Conservation (phyloP, 1,140 invertebrate genomes). For the Caenorhabditis inopinata region DNA sequence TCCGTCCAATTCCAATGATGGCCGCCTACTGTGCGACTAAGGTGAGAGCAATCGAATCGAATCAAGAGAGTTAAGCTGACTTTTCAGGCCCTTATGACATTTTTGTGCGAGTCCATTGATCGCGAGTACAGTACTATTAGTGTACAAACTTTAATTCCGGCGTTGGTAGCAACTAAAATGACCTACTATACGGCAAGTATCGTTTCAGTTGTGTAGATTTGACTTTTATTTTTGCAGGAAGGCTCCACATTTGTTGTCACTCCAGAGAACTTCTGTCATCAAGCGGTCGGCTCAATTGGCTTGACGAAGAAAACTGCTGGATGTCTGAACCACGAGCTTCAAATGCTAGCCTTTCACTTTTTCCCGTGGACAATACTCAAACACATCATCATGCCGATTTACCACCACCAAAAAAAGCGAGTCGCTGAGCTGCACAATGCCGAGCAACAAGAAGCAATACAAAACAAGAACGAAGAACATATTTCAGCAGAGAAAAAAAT, state of each 20-base stretch:
- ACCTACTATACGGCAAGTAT: slow-evolving; percentile 59
- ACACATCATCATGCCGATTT: slow-evolving; percentile 45
- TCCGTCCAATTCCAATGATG: slow-evolving; percentile 58
- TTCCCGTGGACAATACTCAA: slow-evolving; percentile 47
- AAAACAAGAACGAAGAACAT: neutral
- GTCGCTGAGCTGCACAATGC: slow-evolving; percentile 30
- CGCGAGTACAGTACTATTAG: slow-evolving; percentile 60
- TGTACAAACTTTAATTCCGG: slow-evolving; percentile 62
- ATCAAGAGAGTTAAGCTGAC: neutral
- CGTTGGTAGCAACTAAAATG: slow-evolving; percentile 63
- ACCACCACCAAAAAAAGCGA: slow-evolving; percentile 34
- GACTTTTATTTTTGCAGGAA: slow-evolving; percentile 43
- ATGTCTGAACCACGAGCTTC: slow-evolving; percentile 63
- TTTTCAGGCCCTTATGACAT: slow-evolving; percentile 56
- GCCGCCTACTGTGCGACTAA: slow-evolving; percentile 61
- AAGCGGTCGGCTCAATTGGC: slow-evolving; percentile 57
- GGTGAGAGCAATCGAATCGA: neutral
- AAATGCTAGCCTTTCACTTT: slow-evolving; percentile 38
- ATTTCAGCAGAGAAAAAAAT: neutral
- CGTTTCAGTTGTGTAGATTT: slow-evolving; percentile 23
- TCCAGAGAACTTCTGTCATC: slow-evolving; percentile 54
- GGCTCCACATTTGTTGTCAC: slow-evolving; percentile 61
- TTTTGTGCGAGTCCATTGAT: slow-evolving; percentile 58
- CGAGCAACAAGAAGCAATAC: neutral
- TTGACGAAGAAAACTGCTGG: slow-evolving; percentile 55